Base-by-base conservation (phyloP, 2,113 vertebrate genomes). In the Falcunculus frontatus region DNA sequence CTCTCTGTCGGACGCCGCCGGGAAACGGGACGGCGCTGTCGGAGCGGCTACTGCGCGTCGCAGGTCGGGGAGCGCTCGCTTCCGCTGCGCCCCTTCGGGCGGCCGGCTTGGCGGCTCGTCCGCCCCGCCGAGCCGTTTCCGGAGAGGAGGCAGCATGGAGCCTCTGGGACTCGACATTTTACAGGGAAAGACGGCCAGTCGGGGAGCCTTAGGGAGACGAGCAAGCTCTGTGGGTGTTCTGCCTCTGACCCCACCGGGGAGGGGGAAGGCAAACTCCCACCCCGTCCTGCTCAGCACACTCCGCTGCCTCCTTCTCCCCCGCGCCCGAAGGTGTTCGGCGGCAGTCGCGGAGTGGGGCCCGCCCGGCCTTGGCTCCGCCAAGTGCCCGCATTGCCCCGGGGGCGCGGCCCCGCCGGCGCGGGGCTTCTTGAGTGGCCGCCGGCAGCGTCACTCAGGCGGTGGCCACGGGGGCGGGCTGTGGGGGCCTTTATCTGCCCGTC, bases 251-350 rank as follows among this genome's bases (percentile, higher is more conserved):
- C 11, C n/a, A 4, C 4, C 4, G 6, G n/a, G 19, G 17, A 29
- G 5, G 7, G 25, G 73, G 60, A 72, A 39, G 42, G 17, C 59
- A 18, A 42, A 30, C 39, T 79, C 33, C 39, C 10, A 8, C 33
- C 41, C 44, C 27, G 7, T 32, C 2, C 13, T 9, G 32, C n/a
- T 16, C 8, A 2, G 41, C 2, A 11, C 29, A 19, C 7, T 35
- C 25, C 1, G 2, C 18, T 25, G 20, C 12, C 18, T 2, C 2
- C 15, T 20, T 67, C 1, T 18, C 8, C 27, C 4, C 4, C 2
- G 9, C 6, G 13, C 13, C 18, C n/a, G 39, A 39, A 63, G 49
- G 60, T 46, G 49, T 25, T 46, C 26, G 10, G n/a, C 17, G 14
- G 33, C 5, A 29, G 12, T 5, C 1, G 17, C 6, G 16, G 50